Percentiles rank a stretch among this genome's conserved stretches.
Evolutionary conservation across 2,888 invertebrate species (phyloP).

Genomic region (Euzophera pinguis): DNA sequence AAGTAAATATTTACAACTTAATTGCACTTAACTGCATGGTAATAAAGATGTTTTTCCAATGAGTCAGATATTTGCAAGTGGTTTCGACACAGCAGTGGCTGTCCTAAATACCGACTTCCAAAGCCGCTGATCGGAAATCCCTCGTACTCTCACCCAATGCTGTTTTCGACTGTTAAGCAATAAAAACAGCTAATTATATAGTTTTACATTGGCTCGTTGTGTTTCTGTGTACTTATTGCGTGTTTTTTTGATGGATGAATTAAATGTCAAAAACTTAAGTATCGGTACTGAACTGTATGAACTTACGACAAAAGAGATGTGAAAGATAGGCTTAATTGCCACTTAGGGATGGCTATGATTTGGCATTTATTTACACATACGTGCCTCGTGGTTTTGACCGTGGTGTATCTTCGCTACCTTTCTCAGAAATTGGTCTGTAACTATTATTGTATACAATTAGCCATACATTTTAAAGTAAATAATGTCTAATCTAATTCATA

Average conservation of each 20-base stretch:
- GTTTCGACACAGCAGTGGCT: constrained; percentile 12
- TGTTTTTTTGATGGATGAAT: constrained; percentile 1
- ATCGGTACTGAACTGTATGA: background rate
- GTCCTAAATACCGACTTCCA: constrained; percentile 13
- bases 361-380: background rate
- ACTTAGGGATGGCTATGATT: background rate
- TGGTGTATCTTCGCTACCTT: too few relatives aligned
- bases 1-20: background rate
- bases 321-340: too few relatives aligned
- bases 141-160: constrained; percentile 8
- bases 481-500: too few relatives aligned
- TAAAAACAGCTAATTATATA: constrained; percentile 8
- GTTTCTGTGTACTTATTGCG: background rate
- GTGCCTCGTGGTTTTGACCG: too few relatives aligned
- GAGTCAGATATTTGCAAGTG: background rate
- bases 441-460: too few relatives aligned
- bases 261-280: background rate
- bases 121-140: constrained; percentile 12
- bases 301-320: background rate
- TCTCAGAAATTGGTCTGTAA: too few relatives aligned
- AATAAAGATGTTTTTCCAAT: background rate
- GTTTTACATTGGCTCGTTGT: background rate
- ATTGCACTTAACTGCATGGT: background rate
- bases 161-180: constrained; percentile 7
- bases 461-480: too few relatives aligned